Evolutionary conservation across 2,888 invertebrate species (phyloP).

Genomic region (Leucania comma): DNA sequence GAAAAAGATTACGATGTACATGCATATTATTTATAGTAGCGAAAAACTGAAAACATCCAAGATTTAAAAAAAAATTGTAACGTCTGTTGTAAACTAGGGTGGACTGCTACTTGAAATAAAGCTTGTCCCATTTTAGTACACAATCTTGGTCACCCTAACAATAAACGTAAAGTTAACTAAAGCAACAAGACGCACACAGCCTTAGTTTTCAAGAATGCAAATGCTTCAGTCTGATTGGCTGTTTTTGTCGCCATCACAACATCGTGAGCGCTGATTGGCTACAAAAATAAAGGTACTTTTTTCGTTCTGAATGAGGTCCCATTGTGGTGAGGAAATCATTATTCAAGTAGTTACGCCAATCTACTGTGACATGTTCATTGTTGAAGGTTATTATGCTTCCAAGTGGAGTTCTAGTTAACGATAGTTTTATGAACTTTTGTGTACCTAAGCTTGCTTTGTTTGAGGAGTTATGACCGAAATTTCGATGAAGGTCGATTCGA

Average conservation of each 20-base stretch:
- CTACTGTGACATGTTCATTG: conserved; percentile 84
- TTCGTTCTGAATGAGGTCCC: conserved; percentile 64
- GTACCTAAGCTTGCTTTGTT: conserved; percentile 29
- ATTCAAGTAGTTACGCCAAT: conserved; percentile 85
- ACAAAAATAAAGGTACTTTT: conserved; percentile 68
- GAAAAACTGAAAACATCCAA: no score
- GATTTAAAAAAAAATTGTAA: no score
- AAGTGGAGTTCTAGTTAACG: conserved; percentile 48
- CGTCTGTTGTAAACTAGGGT: no score
- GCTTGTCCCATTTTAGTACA: not conserved
- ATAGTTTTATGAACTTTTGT: conserved; percentile 50
- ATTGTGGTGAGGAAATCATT: conserved; percentile 85
- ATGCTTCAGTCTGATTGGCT: conserved; percentile 62
- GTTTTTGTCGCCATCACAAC: conserved; percentile 59
- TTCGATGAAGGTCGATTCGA: conserved; percentile 21
- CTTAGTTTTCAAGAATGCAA: conserved; percentile 61
- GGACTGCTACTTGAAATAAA: not conserved
- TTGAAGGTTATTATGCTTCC: conserved; percentile 60
- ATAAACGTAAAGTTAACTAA: conserved; percentile 36
- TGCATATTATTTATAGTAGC: no score
- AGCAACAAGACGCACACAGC: conserved; percentile 38
- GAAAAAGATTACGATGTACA: no score
- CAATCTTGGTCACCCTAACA: conserved; percentile 36
- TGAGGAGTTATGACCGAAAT: conserved; percentile 18
- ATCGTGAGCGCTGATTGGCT: conserved; percentile 55